Percentiles rank a stretch among this genome's conserved stretches.
Conservation (phyloP, 2,113 vertebrate species). For the Lophochroa leadbeateri region DNA sequence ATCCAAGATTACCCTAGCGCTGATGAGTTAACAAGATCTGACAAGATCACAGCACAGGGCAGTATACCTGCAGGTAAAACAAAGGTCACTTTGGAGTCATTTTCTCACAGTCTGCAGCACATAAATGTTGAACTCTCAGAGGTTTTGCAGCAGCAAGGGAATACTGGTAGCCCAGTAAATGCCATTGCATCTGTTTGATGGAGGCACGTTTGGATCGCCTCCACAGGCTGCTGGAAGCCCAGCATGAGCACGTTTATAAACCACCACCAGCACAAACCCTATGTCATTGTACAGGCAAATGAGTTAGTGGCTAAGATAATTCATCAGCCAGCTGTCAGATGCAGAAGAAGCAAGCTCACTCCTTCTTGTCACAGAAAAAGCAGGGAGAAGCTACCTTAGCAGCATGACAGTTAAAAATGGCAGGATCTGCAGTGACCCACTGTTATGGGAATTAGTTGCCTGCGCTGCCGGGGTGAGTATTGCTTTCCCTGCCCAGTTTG, state of each 20-base stretch:
- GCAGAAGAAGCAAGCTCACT: neutral
- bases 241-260: neutral
- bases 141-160: neutral
- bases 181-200: neutral
- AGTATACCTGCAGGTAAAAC: conserved; percentile 56
- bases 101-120: conserved; percentile 54
- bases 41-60: conserved; percentile 53
- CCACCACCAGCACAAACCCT: neutral
- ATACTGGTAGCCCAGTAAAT: neutral
- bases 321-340: neutral
- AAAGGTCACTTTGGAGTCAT: conserved; percentile 9
- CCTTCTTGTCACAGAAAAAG: neutral
- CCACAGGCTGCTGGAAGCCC: neutral
- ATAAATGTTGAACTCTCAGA: neutral
- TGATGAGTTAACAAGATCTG: conserved; percentile 59
- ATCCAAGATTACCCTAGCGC: neutral
- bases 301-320: neutral
- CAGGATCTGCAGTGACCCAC: neutral
- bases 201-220: neutral
- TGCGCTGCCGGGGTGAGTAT: neutral
- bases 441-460: rapidly evolving
- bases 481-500: neutral
- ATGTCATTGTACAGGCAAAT: neutral
- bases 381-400: neutral
- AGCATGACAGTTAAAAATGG: neutral